Evolutionary conservation across 2,797 vertebrate genomes (phyloP).

Genomic region (Eupleurogrammus muticus): DNA sequence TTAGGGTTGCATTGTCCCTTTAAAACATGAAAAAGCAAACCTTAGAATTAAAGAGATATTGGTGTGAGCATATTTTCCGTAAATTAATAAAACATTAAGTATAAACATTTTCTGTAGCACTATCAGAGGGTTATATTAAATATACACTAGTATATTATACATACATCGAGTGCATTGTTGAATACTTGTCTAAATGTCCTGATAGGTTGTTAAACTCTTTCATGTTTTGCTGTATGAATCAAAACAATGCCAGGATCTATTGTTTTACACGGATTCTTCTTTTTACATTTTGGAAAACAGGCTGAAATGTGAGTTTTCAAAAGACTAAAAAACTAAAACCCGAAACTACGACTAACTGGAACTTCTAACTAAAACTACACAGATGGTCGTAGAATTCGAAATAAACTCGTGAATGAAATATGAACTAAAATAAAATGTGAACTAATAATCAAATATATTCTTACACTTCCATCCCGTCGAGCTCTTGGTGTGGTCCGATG

Average conservation of each 20-base stretch:
- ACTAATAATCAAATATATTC: neutral
- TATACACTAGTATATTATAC: neutral
- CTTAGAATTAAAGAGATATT: neutral
- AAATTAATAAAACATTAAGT: neutral
- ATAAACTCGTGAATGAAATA: too few species aligned
- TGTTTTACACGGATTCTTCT: neutral
- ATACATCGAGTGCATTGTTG: neutral
- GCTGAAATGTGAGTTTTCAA: neutral
- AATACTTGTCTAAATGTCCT: neutral
- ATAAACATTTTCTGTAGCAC: neutral
- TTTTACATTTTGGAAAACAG: too few species aligned
- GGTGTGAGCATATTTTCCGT: neutral
- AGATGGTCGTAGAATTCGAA: neutral
- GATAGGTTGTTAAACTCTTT: neutral
- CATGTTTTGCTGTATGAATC: neutral
- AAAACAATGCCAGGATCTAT: too few species aligned
- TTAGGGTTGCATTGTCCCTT: too few species aligned
- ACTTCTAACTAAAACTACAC: neutral
- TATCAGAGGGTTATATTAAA: too few species aligned
- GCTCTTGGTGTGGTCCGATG: neutral
- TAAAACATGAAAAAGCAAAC: neutral
- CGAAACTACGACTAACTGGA: neutral
- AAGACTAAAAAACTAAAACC: neutral
- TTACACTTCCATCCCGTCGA: conserved; percentile 83
- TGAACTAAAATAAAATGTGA: fast-evolving